A percentile compares a stretch with the other conserved stretches of the same genome.
Evolutionary conservation across 2,888 invertebrate genomes (phyloP).

Genomic region (Abrostola triplasia): DNA sequence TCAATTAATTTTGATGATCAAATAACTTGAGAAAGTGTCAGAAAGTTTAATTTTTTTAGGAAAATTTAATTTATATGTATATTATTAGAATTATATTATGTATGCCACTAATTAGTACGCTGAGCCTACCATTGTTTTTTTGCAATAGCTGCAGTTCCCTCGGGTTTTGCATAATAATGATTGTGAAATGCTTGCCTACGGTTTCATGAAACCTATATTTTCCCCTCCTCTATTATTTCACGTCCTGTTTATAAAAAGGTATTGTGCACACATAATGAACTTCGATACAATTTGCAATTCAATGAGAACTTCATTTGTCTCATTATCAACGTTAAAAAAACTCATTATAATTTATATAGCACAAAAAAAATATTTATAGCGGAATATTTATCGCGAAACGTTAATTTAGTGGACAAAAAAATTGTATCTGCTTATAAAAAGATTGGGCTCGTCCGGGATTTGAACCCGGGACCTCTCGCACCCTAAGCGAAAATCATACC

Average conservation of each 20-base stretch:
- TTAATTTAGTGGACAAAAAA: background rate
- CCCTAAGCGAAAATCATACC: conserved; percentile 89
- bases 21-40: background rate
- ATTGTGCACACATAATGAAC: conserved; percentile 54
- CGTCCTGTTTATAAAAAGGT: conserved; percentile 49
- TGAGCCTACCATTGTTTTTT: background rate
- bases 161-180: conserved; percentile 6
- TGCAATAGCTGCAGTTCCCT: conserved; percentile 6
- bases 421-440: conserved; percentile 39
- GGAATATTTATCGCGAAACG: conserved; percentile 1
- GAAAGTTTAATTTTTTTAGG: no score
- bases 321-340: conserved; percentile 11
- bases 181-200: conserved; percentile 4
- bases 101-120: background rate
- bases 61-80: no score
- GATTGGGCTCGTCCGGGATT: conserved; percentile 88
- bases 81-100: no score
- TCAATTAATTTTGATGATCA: background rate
- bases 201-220: conserved; percentile 28
- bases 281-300: conserved; percentile 59
- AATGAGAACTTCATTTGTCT: conserved; percentile 41
- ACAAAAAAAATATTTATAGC: conserved; percentile 20
- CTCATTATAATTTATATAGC: background rate
- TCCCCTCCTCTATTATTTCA: conserved; percentile 27
- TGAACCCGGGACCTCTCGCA: conserved; percentile 89